phyloP scores from a whole-genome alignment of 2,797 vertebrate genomes.

The Ispidina lecontei region DNA sequence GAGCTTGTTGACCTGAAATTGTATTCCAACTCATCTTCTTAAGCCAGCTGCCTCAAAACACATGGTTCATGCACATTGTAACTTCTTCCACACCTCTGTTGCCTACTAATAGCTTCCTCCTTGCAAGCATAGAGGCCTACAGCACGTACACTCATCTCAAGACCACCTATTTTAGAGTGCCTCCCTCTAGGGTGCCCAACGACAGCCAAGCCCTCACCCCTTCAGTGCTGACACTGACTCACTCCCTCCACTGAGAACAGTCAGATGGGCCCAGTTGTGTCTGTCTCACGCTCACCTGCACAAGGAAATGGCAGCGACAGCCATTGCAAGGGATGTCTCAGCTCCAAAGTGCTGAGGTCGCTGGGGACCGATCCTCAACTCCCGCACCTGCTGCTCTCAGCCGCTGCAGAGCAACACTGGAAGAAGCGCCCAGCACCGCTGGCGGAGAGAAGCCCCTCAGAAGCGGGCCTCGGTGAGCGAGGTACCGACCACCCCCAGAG shows the following conservation, averaged over 20 bases:
- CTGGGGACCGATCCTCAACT: accelerated
- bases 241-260: not conserved
- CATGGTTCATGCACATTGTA: accelerated
- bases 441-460: too few relatives aligned
- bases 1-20: not conserved
- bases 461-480: too few relatives aligned
- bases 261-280: accelerated
- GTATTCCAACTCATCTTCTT: not conserved
- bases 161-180: accelerated
- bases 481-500: too few relatives aligned
- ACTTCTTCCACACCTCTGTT: not conserved
- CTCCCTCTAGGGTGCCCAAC: accelerated
- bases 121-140: accelerated
- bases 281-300: accelerated
- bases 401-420: accelerated
- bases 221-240: accelerated
- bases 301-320: accelerated
- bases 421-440: too few relatives aligned
- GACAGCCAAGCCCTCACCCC: accelerated
- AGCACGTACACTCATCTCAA: accelerated
- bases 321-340: not conserved
- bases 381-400: accelerated
- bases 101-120: not conserved
- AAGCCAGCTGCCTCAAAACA: not conserved
- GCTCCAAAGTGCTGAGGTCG: accelerated